Evolutionary conservation across 2,797 vertebrate genomes (phyloP).

Genomic region (Megaceryle alcyon): DNA sequence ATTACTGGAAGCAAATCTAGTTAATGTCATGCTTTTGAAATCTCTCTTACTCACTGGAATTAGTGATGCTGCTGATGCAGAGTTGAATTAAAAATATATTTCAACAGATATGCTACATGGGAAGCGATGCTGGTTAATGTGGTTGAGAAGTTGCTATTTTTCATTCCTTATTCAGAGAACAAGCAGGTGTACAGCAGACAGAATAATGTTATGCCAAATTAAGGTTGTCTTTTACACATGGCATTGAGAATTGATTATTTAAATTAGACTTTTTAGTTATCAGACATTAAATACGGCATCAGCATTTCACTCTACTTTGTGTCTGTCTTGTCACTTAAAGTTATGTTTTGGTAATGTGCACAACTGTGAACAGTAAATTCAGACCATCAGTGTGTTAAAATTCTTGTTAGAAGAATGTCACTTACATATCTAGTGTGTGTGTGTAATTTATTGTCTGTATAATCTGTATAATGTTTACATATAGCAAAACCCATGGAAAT

Average conservation of each 20-base stretch:
- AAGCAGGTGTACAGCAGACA: conserved; percentile 77
- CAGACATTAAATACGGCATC: conserved; percentile 76
- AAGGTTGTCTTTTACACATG: conserved; percentile 78
- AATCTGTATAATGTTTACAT: background rate
- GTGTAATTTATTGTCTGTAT: background rate
- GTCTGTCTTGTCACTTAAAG: conserved; percentile 54
- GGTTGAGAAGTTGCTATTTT: conserved; percentile 69
- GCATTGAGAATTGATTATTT: conserved; percentile 77
- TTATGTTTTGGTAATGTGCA: conserved; percentile 61
- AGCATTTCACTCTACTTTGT: conserved; percentile 76
- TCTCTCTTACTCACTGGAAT: conserved; percentile 12
- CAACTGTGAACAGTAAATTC: conserved; percentile 28
- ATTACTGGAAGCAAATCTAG: conserved; percentile 18
- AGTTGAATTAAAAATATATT: conserved; percentile 53
- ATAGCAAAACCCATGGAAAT: background rate
- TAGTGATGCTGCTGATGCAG: background rate
- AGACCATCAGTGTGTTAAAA: conserved; percentile 41
- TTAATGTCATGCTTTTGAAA: conserved; percentile 34
- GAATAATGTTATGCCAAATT: conserved; percentile 84
- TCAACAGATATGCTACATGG: conserved; percentile 59
- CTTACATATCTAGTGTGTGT: background rate
- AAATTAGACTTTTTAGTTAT: conserved; percentile 75
- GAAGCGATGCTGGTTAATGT: conserved; percentile 45
- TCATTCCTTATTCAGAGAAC: conserved; percentile 64
- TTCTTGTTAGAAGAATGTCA: conserved; percentile 31